A percentile compares a stretch with the other conserved stretches of the same genome.
These are phyloP conservation scores for human (Homo sapiens) DNA, from an alignment of 2,113 vertebrate genomes.

Conservation along the genomic window DNA sequence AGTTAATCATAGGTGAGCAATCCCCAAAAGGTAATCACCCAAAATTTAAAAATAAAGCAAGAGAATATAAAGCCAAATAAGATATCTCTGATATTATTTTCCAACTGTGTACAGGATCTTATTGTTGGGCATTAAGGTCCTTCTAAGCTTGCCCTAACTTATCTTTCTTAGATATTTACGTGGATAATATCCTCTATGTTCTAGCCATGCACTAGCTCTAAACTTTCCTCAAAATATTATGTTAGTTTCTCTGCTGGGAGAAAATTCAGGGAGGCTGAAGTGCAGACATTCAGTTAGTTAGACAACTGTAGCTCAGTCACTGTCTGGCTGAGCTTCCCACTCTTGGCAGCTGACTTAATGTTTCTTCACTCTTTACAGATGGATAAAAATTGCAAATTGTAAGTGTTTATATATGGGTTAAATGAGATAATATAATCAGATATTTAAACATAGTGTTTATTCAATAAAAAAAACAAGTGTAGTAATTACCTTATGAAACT, in stretches of 20 bases:
- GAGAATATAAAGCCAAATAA: not conserved
- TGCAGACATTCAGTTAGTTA: not conserved
- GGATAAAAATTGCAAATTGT: not conserved
- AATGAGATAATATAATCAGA: not conserved
- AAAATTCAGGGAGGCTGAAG: not conserved
- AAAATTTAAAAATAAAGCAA: not conserved
- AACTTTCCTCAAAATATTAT: rapidly evolving
- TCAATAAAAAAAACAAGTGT: not conserved
- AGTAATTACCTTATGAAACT: not conserved
- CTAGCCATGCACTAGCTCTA: not conserved
- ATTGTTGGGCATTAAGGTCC: not conserved
- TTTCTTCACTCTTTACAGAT: not conserved
- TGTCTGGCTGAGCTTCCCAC: not conserved
- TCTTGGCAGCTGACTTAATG: not conserved
- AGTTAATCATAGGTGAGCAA: not conserved
- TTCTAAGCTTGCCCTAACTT: not conserved
- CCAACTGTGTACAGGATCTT: not conserved
- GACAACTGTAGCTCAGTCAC: not conserved
- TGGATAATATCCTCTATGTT: not conserved
- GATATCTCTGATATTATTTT: not conserved
- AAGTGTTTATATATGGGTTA: not conserved
- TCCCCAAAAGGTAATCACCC: not conserved
- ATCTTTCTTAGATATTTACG: not conserved
- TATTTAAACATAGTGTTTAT: not conserved
- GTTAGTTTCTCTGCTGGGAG: not conserved